Base-by-base conservation (phyloP, 2,797 vertebrate genomes). In the Spheniscus humboldti region DNA sequence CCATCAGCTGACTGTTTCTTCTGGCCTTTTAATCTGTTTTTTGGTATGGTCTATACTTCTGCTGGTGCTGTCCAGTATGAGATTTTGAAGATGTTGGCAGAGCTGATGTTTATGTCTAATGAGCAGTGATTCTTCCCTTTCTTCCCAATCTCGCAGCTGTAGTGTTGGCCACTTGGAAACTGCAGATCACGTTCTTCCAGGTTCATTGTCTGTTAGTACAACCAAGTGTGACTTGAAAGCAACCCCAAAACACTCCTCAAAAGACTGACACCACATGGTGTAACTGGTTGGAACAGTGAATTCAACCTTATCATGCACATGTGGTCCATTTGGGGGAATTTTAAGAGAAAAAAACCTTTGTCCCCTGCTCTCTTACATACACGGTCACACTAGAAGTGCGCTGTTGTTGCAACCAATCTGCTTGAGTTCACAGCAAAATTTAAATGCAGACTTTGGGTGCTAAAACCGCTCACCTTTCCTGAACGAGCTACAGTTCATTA, bases 211-310 rank as follows among this genome's bases (percentile, higher is more conserved):
- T 6, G 8, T 28, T 35, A 55, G 6, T 22, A 39, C 33, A 63
- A 9, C 0, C 8, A 76, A 81, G 19, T 0, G 1, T 18, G 6
- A 53, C 33, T 53, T 33, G 30, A 79, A 2, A 17, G 0, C 13
- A 63, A 6, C 4, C 17, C 9, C 8, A 39, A 67, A 90, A 13
- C 10, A 7, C 9, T 69, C 2, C 24, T 45, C 7, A 5, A 60
- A 80, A 80, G 30, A 25, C 20, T 8, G 2, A 39, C 25, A 56
- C 8, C 13, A 23, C 0, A 0, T 3, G 23, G 22, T 2, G 12
- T 53, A 47, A 45, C 28, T 41, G 16, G 7, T 30, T 74, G 43
- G 0, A 80, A 83, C 30, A 2, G 22, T 18, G 27, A 91, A 43
- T 35, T 69, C 67, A 50, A 18, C 11, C 6, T 64, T 43, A 28